Percentiles rank a stretch among this genome's conserved stretches.
These are phyloP conservation scores for Hemithea aestivaria DNA, from an alignment of 2,888 invertebrate species.

Conservation along the genomic window DNA sequence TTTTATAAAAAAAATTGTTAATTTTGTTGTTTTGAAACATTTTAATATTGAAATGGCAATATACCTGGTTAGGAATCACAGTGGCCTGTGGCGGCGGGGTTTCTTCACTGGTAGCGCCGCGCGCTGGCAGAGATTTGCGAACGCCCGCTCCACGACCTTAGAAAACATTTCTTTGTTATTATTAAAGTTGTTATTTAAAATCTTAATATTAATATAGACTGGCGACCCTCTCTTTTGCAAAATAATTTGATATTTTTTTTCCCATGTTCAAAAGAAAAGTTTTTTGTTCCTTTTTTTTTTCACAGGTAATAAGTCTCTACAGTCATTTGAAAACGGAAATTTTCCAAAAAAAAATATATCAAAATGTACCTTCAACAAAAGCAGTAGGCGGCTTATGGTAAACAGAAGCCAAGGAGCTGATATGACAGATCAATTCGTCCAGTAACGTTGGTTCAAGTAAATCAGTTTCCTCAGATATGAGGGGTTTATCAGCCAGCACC, in stretches of 20 bases:
- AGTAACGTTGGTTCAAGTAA: slow-evolving; percentile 96
- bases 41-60: too few species aligned
- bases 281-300: too few species aligned
- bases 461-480: slow-evolving; percentile 99
- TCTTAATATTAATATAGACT: too few species aligned
- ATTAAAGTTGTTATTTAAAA: too few species aligned
- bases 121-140: slow-evolving; percentile 88
- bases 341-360: too few species aligned
- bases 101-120: slow-evolving; percentile 71
- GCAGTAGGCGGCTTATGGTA: slow-evolving; percentile 99
- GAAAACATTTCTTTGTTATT: background rate
- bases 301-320: too few species aligned
- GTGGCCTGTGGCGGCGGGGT: slow-evolving; percentile 56
- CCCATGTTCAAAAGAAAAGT: too few species aligned
- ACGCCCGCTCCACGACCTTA: slow-evolving; percentile 83
- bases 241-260: too few species aligned
- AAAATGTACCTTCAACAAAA: slow-evolving; percentile 95
- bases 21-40: too few species aligned
- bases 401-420: slow-evolving; percentile 97
- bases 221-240: too few species aligned
- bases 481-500: slow-evolving; percentile 98
- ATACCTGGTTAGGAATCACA: slow-evolving; percentile 83
- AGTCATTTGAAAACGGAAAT: too few species aligned
- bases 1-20: too few species aligned
- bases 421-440: slow-evolving; percentile 99